phyloP scores from a whole-genome alignment of 2,797 vertebrate species.

The Cossypha polioptera region DNA sequence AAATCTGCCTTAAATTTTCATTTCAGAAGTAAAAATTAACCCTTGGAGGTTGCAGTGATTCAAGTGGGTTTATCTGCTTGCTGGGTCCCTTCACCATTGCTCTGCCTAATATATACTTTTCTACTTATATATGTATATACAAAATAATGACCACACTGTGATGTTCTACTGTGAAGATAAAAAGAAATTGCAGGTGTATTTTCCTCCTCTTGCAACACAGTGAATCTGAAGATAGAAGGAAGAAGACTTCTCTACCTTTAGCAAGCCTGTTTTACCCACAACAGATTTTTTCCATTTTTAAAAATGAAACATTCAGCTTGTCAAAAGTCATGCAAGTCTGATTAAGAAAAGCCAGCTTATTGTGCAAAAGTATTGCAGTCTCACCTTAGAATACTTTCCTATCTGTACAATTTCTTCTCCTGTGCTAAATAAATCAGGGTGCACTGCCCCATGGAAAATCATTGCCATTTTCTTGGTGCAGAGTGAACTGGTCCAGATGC shows the following conservation, averaged over 20 bases:
- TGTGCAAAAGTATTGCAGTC: not conserved
- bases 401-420: not conserved
- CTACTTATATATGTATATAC: not conserved
- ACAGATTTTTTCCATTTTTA: not conserved
- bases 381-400: not conserved
- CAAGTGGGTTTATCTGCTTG: not conserved
- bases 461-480: not conserved
- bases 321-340: not conserved
- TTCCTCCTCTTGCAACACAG: not conserved
- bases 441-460: not conserved
- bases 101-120: not conserved
- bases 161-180: not conserved
- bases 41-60: not conserved
- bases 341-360: not conserved
- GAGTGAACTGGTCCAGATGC: not conserved
- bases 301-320: not conserved
- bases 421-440: not conserved
- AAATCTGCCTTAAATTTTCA: not conserved
- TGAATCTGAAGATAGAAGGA: conserved; percentile 20
- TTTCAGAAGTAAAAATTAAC: conserved; percentile 59
- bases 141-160: not conserved
- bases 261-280: not conserved
- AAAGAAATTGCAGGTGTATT: not conserved
- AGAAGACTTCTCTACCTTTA: not conserved
- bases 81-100: not conserved